Percentiles rank a stretch among this genome's conserved stretches.
These are phyloP conservation scores for Alsophila aescularia DNA, from an alignment of 2,888 invertebrate species.

Conservation along the genomic window DNA sequence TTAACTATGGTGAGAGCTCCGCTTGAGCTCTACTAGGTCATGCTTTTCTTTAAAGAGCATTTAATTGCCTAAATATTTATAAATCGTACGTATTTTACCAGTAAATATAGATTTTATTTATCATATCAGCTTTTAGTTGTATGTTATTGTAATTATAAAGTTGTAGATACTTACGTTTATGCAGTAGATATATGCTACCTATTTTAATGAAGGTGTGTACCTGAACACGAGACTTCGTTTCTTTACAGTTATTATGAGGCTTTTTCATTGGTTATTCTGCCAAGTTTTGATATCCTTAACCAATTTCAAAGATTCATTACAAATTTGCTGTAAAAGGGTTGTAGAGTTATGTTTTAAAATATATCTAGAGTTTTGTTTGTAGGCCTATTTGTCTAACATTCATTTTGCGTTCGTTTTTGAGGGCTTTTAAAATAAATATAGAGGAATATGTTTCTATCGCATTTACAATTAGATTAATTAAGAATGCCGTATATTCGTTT, in stretches of 20 bases:
- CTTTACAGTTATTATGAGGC: constrained; percentile 34
- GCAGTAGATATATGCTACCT: constrained; percentile 45
- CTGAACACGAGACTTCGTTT: constrained; percentile 50
- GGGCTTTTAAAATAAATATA: neutral
- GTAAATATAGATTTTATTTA: constrained; percentile 78
- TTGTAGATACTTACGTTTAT: constrained; percentile 65
- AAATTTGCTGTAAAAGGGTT: constrained; percentile 21
- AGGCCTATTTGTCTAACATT: constrained; percentile 11
- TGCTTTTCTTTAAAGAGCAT: constrained; percentile 57
- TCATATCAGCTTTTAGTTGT: constrained; percentile 75
- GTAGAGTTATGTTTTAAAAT: neutral
- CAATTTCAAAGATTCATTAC: neutral
- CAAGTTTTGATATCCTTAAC: neutral
- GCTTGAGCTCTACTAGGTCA: constrained; percentile 32
- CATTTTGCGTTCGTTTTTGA: neutral
- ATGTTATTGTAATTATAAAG: constrained; percentile 58
- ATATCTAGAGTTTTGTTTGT: neutral
- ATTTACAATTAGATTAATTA: too few species aligned
- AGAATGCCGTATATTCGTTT: too few species aligned
- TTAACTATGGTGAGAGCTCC: constrained; percentile 45
- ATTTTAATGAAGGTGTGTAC: constrained; percentile 60
- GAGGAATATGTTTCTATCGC: neutral
- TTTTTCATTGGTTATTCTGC: constrained; percentile 14
- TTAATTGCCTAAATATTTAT: constrained; percentile 65
- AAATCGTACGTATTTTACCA: constrained; percentile 67